Evolutionary conservation across 2,797 vertebrate genomes (phyloP).

Genomic region (Pantherophis alleghaniensis): DNA sequence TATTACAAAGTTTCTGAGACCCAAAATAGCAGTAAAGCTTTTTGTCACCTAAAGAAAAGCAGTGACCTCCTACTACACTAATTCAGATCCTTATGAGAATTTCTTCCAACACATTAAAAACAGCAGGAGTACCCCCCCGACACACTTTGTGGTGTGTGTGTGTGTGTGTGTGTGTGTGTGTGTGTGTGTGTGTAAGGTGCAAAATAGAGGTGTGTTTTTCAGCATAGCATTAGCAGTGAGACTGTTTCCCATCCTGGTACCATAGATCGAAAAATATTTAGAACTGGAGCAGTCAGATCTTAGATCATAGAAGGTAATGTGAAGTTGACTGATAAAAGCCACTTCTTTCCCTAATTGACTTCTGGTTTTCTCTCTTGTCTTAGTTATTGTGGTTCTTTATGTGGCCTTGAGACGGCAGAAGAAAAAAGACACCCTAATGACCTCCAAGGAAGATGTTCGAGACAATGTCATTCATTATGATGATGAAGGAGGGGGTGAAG

Average conservation of each 20-base stretch:
- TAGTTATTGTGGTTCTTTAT: constrained; percentile 95
- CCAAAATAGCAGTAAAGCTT: background rate
- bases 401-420: constrained; percentile 90
- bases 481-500: constrained; percentile 95
- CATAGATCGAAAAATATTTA: background rate
- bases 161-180: fast-evolving
- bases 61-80: background rate
- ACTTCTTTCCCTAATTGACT: constrained; percentile 35
- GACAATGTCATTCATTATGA: constrained; percentile 99
- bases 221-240: background rate
- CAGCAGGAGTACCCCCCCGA: background rate
- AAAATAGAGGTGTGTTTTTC: background rate
- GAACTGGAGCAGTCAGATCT: background rate
- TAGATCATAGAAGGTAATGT: background rate
- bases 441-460: constrained; percentile 96
- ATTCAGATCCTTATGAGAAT: background rate
- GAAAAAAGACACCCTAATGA: constrained; percentile 97
- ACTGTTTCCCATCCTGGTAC: background rate
- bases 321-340: background rate
- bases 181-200: background rate
- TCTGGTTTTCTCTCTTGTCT: constrained; percentile 25
- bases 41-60: background rate
- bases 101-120: background rate
- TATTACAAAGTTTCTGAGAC: background rate
- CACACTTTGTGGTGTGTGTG: too few species aligned